These are phyloP conservation scores for Euglossa dilemma DNA, from an alignment of 1,140 invertebrate species.

Conservation along the genomic window DNA sequence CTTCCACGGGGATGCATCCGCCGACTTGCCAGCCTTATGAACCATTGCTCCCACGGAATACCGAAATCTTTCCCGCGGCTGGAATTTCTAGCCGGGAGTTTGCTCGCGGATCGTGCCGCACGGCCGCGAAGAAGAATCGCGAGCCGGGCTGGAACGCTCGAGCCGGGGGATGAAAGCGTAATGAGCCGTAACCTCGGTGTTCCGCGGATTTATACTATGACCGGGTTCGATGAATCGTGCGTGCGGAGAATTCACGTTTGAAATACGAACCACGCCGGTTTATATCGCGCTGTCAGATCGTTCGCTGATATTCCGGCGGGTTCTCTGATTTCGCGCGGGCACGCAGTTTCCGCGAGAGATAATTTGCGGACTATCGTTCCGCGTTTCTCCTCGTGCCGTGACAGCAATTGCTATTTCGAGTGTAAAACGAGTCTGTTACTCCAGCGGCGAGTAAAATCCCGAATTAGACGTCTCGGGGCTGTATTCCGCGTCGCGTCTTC, in stretches of 20 bases:
- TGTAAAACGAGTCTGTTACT: no score
- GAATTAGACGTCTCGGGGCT: no score
- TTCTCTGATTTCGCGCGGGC: neutral
- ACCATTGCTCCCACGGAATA: slow-evolving; percentile 67
- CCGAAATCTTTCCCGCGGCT: slow-evolving; percentile 58
- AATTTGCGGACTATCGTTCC: neutral
- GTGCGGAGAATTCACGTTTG: neutral
- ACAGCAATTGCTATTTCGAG: no score
- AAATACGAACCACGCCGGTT: neutral
- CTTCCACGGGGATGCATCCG: slow-evolving; percentile 36
- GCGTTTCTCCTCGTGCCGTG: no score
- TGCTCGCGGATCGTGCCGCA: slow-evolving; percentile 9
- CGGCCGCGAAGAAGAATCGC: neutral
- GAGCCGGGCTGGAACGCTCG: no score
- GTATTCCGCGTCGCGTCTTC: no score
- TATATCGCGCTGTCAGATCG: neutral
- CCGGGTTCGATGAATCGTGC: neutral
- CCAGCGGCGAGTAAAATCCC: no score
- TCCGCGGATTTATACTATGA: neutral
- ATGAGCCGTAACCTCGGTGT: slow-evolving; percentile 6
- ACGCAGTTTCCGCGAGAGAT: neutral
- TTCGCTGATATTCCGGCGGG: neutral
- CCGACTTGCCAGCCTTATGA: slow-evolving; percentile 51
- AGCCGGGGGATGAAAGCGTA: slow-evolving; percentile 13
- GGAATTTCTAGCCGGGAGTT: slow-evolving; percentile 55